Conservation (phyloP, 2,797 vertebrate genomes). For the Oreochromis grahami region DNA sequence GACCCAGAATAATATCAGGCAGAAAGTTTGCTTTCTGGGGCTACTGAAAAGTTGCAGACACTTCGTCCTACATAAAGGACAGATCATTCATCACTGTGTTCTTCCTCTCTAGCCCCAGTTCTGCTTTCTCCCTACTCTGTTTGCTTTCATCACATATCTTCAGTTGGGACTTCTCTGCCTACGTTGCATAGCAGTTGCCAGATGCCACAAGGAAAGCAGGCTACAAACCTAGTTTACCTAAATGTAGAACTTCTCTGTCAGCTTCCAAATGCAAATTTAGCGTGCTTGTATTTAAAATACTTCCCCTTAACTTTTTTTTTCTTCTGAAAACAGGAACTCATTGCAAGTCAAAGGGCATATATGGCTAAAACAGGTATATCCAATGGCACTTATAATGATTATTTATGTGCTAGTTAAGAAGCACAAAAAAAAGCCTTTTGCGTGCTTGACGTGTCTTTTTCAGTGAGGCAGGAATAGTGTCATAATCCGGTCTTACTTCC, state of each 20-base stretch:
- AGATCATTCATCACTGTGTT: constrained; percentile 65
- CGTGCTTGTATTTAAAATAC: background rate
- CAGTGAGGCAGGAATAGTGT: constrained; percentile 18
- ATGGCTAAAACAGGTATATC: background rate
- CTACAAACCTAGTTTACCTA: background rate
- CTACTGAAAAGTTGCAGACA: constrained; percentile 77
- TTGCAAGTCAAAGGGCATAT: background rate
- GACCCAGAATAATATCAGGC: constrained; percentile 77
- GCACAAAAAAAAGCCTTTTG: background rate
- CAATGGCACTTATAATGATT: background rate
- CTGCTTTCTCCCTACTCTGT: constrained; percentile 15
- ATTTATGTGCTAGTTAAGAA: background rate
- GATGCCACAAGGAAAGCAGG: background rate
- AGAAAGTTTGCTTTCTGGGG: constrained; percentile 74
- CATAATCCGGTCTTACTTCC: constrained; percentile 34
- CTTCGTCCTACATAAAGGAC: constrained; percentile 75
- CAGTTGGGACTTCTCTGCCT: background rate
- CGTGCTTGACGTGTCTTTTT: background rate
- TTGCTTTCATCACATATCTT: background rate
- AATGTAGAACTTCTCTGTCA: background rate
- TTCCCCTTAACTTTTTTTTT: background rate
- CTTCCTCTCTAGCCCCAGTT: constrained; percentile 48
- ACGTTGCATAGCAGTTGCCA: background rate
- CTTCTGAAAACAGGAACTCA: background rate
- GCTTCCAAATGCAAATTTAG: background rate